Evolutionary conservation across 2,113 vertebrate species (phyloP), one percentile per base, ranked within the genome.

Genomic region (Zonotrichia leucophrys): DNA sequence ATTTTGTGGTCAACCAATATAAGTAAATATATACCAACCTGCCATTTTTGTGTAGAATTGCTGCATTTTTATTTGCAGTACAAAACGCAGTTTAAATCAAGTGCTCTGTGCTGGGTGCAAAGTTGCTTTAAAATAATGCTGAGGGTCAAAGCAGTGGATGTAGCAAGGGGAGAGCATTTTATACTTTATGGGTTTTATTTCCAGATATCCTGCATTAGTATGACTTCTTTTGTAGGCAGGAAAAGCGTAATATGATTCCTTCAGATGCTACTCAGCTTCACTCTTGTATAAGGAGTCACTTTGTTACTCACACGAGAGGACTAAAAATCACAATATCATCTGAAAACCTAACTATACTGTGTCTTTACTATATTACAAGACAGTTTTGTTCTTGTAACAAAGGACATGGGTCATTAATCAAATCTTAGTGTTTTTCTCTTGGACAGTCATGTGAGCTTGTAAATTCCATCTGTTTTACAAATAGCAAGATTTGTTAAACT

Each of bases 401-500:
- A 83, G 69, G 81, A 39, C 24, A 82, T 7, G 6, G 8, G 21
- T 73, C 46, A 55, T 88, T 91, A 66, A 86, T 64, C 46, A 86
- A 60, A 70, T 15, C 8, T 31, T 49, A 69, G 15, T 33, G 4
- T 81, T 86, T 93, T 85, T 42, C 25, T 87, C 46, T 81, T 60
- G 41, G 16, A 73, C 28, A 88, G 46, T 86, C 41, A 21, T 39
- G 74, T n/a, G 16, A 69, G 20, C 25, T 79, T 85, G 42, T 6
- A 15, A 67, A 89, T 74, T 92, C 41, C 9, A 59, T 75, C 19
- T 55, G 8, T 66, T 55, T 77, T 47, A 64, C 44, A 25, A 69
- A 75, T 47, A 74, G 15, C 56, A 78, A 60, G 52, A 84, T 87
- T 67, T 85, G n/a, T 87, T 92, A 78, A 94, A 95, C 42, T 37